Evolutionary conservation across 2,113 vertebrate genomes (phyloP).

Genomic region (Heterotis niloticus): DNA sequence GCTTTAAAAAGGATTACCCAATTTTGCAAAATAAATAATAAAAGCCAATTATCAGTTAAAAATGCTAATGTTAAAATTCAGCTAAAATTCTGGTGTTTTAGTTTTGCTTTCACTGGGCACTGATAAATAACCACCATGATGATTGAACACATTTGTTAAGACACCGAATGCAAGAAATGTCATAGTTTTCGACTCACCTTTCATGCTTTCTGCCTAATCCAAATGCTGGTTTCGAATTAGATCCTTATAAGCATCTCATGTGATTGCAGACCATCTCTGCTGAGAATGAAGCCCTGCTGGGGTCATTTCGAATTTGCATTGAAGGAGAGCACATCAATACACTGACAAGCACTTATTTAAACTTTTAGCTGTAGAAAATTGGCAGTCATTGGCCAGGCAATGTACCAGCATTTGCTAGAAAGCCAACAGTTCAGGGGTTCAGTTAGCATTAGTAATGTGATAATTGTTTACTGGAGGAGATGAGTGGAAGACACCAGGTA

Average conservation of each 20-base stretch:
- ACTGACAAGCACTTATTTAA: neutral
- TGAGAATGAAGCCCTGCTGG: neutral
- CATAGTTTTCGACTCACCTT: neutral
- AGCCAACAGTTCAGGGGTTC: neutral
- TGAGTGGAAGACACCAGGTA: neutral
- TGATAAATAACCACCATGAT: neutral
- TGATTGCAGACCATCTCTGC: neutral
- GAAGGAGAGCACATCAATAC: neutral
- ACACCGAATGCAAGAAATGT: slow-evolving; percentile 3
- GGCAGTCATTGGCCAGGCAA: neutral
- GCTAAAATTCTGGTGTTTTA: neutral
- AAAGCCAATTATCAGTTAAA: too few species aligned
- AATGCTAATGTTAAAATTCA: too few species aligned
- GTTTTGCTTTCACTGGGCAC: neutral
- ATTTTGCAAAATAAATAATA: too few species aligned
- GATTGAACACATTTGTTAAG: neutral
- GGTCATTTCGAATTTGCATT: neutral
- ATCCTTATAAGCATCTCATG: neutral
- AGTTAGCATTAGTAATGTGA: neutral
- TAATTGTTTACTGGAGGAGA: neutral
- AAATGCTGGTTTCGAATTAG: neutral
- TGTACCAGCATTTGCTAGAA: neutral
- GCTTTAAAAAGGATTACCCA: too few species aligned
- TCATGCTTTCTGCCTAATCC: slow-evolving; percentile 3
- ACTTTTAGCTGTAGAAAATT: neutral